Evolutionary conservation across 2,113 vertebrate genomes (phyloP), one percentile per base, ranked within the genome.

Genomic region (Petrocephalus zakoni): DNA sequence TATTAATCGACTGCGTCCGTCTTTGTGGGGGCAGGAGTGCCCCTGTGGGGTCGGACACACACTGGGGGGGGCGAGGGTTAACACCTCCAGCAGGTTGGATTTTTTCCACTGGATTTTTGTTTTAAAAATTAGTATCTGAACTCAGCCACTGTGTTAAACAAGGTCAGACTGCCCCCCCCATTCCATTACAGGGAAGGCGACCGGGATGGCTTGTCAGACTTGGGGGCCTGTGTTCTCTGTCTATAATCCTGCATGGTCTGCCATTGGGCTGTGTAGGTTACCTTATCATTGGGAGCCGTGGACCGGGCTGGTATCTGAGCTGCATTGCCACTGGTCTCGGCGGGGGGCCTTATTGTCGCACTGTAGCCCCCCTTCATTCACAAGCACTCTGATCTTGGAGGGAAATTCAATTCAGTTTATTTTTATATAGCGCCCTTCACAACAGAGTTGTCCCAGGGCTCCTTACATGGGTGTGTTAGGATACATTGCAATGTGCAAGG

Each of bases 1-100:
- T 91, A 87, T 89, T 47, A 89, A 87, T 92, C 93, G 90, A 93
- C 91, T 90, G 90, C 56, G 58, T 95, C 94, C 90, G 91, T 89
- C 90, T 94, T 91, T 90, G 84, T 56, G 51, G 25, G 11, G 52
- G 82, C 29, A 55, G 25, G 19, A 9, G 13, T 21, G 84, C 5
- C 92, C 92, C 92, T 91, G 92, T 90, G 89, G 21, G 90, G 90
- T 91, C 90, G 90, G 89, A 85, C 91, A 91, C 91, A 42, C 89
- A 87, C 86, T 90, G 89, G 87, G 58, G 89, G 15, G 19, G 37
- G 19, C 0, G 89, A 15, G 21, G 34, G 3, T 11, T 83, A n/a
- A 83, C 34, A 42, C 37, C 46, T 46, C 21, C 46, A 46, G 5
- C 22, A 75, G 68, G 68, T 75, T 75, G 34, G 1, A 75, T 34